A percentile compares a stretch with the other conserved stretches of the same genome.
Conservation (phyloP, 2,113 vertebrate species). For the Sphyrna mokarran region DNA sequence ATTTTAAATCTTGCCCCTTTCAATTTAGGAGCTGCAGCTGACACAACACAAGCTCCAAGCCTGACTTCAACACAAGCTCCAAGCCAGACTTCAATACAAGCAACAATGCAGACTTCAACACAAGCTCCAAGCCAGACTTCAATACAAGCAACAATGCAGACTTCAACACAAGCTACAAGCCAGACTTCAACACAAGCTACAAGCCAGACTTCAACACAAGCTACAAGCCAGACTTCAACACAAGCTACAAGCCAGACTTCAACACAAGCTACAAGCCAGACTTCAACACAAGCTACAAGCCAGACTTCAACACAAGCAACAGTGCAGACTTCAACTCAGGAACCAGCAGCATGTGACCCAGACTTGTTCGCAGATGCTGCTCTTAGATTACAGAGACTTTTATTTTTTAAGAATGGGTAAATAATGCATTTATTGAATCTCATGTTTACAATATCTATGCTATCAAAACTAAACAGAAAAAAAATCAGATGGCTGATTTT, state of each 20-base stretch:
- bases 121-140: no score
- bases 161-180: no score
- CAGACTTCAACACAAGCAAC: no score
- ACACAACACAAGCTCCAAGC: no score
- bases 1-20: not conserved
- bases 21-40: not conserved
- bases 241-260: not conserved
- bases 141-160: not conserved
- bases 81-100: no score
- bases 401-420: not conserved
- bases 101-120: not conserved
- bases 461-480: no score
- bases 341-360: not conserved
- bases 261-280: no score
- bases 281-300: not conserved
- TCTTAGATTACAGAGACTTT: fast-evolving
- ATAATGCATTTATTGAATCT: not conserved
- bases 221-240: not conserved
- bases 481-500: not conserved
- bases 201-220: no score
- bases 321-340: not conserved
- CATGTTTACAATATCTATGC: not conserved
- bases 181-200: not conserved
- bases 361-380: not conserved
- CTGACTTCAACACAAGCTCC: no score